Percentiles rank a stretch among this genome's conserved stretches.
Conservation (phyloP, 2,797 vertebrate genomes). For the Austrolebias charrua region DNA sequence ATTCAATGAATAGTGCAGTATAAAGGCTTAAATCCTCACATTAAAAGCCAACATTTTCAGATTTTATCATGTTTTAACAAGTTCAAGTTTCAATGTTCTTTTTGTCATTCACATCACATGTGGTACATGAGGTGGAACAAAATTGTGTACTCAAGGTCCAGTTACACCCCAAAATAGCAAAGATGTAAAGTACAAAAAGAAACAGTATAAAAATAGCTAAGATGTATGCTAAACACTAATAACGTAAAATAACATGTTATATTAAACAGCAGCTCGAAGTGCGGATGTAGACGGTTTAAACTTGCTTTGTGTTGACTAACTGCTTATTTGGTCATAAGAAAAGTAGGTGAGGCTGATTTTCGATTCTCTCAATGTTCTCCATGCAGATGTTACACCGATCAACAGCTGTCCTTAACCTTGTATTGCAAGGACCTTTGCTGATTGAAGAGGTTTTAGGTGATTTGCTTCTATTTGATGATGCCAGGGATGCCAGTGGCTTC, state of each 20-base stretch:
- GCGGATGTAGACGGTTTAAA: neutral
- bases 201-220: no score
- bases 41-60: no score
- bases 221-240: neutral
- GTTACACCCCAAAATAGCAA: no score
- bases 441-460: constrained; percentile 23
- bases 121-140: no score
- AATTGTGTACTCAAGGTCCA: no score
- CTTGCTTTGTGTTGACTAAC: neutral
- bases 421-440: constrained; percentile 12
- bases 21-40: no score
- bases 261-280: no score
- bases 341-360: neutral
- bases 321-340: neutral
- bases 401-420: constrained; percentile 8
- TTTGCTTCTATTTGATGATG: constrained; percentile 16
- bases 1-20: no score
- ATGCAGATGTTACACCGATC: constrained; percentile 2
- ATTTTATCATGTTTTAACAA: neutral
- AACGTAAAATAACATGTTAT: no score
- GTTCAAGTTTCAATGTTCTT: no score
- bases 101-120: no score
- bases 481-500: neutral
- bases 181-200: no score
- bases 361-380: neutral